Percentiles rank a stretch among this genome's conserved stretches.
Conservation (phyloP, 2,888 invertebrate genomes). For the Scaptomyza caliginosa region DNA sequence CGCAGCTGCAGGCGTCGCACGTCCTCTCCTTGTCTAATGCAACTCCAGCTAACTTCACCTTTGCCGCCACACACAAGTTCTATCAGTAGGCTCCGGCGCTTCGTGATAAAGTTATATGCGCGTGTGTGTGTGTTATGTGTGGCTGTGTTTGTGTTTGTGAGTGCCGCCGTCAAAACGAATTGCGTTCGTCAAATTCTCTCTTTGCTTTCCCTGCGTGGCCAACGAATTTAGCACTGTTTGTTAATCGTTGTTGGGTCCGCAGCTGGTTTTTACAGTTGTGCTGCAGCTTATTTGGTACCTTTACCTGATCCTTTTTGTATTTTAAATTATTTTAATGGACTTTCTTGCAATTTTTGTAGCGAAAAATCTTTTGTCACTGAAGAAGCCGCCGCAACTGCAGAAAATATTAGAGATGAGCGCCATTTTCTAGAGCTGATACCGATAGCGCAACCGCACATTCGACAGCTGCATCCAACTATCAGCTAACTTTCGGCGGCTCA, state of each 20-base stretch:
- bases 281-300: neutral
- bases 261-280: conserved; percentile 11
- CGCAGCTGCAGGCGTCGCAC: conserved; percentile 25
- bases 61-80: conserved; percentile 1
- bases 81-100: conserved; percentile 50
- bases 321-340: conserved; percentile 3
- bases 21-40: conserved; percentile 6
- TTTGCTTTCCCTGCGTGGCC: conserved; percentile 16
- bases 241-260: neutral
- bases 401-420: conserved; percentile 42
- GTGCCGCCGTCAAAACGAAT: conserved; percentile 19
- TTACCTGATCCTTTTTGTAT: conserved; percentile 46
- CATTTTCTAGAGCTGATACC: neutral
- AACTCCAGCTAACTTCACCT: neutral
- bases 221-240: neutral
- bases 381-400: conserved; percentile 52
- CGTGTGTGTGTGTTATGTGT: neutral
- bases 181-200: conserved; percentile 44
- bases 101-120: conserved; percentile 17
- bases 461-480: neutral
- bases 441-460: neutral
- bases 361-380: conserved; percentile 27
- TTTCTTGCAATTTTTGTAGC: neutral
- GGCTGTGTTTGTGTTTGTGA: conserved; percentile 8
- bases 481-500: conserved; percentile 14